Evolutionary conservation across 2,113 vertebrate genomes (phyloP).

Genomic region (Corapipo altera): DNA sequence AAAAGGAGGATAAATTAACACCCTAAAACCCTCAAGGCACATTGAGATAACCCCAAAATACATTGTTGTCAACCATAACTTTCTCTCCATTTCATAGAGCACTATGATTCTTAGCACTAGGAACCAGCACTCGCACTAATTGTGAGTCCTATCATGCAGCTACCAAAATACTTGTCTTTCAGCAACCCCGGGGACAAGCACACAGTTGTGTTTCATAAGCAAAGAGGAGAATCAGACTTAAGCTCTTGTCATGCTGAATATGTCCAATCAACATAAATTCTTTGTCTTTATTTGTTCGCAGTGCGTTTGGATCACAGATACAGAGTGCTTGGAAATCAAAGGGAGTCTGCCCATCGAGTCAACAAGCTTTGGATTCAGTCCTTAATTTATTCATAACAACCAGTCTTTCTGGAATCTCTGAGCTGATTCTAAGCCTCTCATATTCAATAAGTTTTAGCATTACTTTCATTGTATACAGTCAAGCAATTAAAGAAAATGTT

Average conservation of each 20-base stretch:
- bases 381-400: constrained; percentile 1
- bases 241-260: constrained; percentile 51
- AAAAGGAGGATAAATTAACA: background rate
- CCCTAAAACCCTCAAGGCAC: background rate
- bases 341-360: background rate
- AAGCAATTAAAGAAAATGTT: background rate
- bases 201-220: constrained; percentile 28
- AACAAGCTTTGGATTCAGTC: background rate
- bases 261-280: constrained; percentile 34
- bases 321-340: background rate
- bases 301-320: background rate
- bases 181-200: background rate
- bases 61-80: background rate
- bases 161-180: constrained; percentile 19
- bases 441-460: background rate
- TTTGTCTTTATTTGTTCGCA: background rate
- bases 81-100: background rate
- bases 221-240: constrained; percentile 33
- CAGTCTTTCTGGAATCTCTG: background rate
- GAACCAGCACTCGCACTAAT: background rate
- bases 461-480: background rate
- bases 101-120: rapidly evolving
- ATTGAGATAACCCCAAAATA: background rate
- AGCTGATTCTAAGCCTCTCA: background rate
- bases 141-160: constrained; percentile 31